Conservation (phyloP, 2,113 vertebrate genomes). For the Arenaria interpres region DNA sequence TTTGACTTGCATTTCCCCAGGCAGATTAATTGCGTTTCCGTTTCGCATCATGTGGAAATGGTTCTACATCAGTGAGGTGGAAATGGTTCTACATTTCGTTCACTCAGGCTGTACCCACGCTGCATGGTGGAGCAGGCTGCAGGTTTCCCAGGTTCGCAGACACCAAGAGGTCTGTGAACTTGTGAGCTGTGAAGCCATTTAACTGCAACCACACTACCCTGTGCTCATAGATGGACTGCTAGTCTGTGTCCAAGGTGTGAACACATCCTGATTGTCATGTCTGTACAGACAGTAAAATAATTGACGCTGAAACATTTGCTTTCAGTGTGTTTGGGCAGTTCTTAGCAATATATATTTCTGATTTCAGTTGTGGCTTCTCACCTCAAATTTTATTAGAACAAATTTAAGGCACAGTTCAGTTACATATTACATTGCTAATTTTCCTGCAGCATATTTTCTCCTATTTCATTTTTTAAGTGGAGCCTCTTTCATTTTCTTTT, state of each 20-base stretch:
- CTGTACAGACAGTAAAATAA: background rate
- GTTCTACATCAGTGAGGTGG: background rate
- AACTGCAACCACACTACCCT: background rate
- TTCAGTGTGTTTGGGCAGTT: background rate
- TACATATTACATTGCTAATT: background rate
- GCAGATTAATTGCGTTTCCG: background rate
- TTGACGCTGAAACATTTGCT: background rate
- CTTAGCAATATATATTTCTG: background rate
- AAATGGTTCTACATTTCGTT: background rate
- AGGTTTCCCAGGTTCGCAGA: background rate
- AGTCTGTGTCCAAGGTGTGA: background rate
- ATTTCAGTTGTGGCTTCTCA: background rate
- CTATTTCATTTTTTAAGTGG: background rate
- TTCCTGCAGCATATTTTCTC: background rate
- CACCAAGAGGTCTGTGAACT: background rate
- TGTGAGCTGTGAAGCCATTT: background rate
- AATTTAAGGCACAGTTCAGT: background rate
- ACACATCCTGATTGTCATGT: background rate
- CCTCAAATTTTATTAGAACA: background rate
- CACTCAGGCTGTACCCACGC: background rate
- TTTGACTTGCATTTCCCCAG: background rate
- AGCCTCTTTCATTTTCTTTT: background rate
- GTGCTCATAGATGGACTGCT: background rate
- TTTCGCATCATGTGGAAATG: background rate
- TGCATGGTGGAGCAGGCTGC: background rate